Conservation (phyloP, 2,113 vertebrate species). For the Nerophis ophidion region DNA sequence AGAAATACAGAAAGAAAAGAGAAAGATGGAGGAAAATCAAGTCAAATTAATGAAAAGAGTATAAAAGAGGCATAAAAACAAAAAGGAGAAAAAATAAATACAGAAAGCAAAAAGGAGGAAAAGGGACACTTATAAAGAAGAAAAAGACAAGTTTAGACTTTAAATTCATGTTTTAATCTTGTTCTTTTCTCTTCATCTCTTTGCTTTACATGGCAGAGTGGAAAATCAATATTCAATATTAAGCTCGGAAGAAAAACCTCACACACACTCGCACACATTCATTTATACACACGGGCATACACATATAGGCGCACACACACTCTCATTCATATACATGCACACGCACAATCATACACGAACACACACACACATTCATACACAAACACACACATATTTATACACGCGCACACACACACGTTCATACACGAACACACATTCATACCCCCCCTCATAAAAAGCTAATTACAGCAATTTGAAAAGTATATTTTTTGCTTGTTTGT, state of each 20-base stretch:
- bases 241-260: constrained; percentile 54
- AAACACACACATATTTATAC: constrained; percentile 56
- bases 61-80: no score
- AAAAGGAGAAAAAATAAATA: background rate
- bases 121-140: constrained; percentile 1
- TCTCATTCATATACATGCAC: no score
- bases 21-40: no score
- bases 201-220: constrained; percentile 71
- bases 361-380: background rate
- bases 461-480: constrained; percentile 63
- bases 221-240: constrained; percentile 75
- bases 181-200: constrained; percentile 46
- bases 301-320: no score
- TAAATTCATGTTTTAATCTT: constrained; percentile 71
- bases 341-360: constrained; percentile 44
- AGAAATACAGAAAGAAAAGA: no score
- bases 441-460: constrained; percentile 58
- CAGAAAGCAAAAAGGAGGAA: background rate
- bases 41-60: no score
- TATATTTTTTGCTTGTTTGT: background rate
- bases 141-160: constrained; percentile 36
- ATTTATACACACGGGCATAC: no score
- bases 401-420: no score
- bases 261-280: constrained; percentile 42
- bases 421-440: background rate